Conservation (phyloP, 2,113 vertebrate species). For the Leptobrachium leishanense region DNA sequence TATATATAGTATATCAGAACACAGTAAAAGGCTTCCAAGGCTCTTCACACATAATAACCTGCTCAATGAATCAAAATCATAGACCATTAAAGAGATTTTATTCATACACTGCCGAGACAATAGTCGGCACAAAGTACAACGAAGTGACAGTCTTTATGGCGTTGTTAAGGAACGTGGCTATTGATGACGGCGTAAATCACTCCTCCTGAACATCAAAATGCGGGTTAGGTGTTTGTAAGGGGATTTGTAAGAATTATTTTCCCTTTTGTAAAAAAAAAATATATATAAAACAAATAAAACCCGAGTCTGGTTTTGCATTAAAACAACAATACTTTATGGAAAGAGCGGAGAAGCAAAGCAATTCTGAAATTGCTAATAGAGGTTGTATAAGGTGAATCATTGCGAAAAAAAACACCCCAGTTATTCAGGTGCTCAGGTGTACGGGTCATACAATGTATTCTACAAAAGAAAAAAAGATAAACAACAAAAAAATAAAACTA, state of each 20-base stretch:
- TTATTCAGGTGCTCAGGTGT: background rate
- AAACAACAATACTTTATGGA: constrained; percentile 13
- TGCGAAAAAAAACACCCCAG: background rate
- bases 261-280: constrained; percentile 16
- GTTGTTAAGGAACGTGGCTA: constrained; percentile 42
- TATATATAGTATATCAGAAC: constrained; percentile 34
- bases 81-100: constrained; percentile 49
- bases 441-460: background rate
- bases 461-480: no score
- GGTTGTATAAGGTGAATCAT: constrained; percentile 9
- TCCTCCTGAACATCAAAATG: constrained; percentile 21
- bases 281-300: background rate
- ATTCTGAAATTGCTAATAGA: background rate
- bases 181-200: constrained; percentile 42
- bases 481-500: no score
- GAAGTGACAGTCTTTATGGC: constrained; percentile 45
- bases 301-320: constrained; percentile 14
- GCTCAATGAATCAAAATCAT: constrained; percentile 46
- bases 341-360: background rate
- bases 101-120: constrained; percentile 40
- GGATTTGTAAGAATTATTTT: constrained; percentile 38
- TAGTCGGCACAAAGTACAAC: constrained; percentile 32
- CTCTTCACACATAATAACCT: constrained; percentile 43
- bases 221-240: constrained; percentile 27
- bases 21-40: constrained; percentile 24